These are phyloP conservation scores for Peribatodes rhomboidaria DNA, from an alignment of 2,888 invertebrate genomes.

Conservation along the genomic window DNA sequence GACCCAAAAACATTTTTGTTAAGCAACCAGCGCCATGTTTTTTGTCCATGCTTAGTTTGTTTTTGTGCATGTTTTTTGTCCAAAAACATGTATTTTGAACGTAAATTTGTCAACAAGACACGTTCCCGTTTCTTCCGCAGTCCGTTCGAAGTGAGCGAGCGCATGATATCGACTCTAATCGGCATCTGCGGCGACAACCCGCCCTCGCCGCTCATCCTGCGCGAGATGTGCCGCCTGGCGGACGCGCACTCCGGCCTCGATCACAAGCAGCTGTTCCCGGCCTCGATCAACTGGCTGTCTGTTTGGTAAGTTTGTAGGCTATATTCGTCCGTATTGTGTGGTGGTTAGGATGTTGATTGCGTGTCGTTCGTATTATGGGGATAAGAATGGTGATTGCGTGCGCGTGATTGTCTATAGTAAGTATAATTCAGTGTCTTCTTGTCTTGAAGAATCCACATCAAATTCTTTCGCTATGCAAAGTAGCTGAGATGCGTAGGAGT, in stretches of 20 bases:
- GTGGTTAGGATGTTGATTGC: not conserved
- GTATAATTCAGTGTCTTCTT: too few species aligned
- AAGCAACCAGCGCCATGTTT: too few species aligned
- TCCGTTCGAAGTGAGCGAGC: slow-evolving; percentile 66
- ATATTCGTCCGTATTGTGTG: not conserved
- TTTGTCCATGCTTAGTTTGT: too few species aligned
- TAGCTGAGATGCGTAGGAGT: too few species aligned
- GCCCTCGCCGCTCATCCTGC: slow-evolving; percentile 75
- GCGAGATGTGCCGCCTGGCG: slow-evolving; percentile 88
- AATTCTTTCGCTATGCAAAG: too few species aligned
- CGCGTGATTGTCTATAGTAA: too few species aligned
- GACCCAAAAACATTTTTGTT: too few species aligned
- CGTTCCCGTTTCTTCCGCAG: slow-evolving; percentile 21
- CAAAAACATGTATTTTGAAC: too few species aligned
- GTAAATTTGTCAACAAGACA: not conserved
- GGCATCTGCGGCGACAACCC: slow-evolving; percentile 74
- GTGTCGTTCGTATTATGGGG: too few species aligned
- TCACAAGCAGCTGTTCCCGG: slow-evolving; percentile 93
- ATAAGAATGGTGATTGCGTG: too few species aligned
- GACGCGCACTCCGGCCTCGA: slow-evolving; percentile 94
- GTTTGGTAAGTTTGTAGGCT: slow-evolving; percentile 81
- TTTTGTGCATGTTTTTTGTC: too few species aligned
- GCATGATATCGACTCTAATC: slow-evolving; percentile 75
- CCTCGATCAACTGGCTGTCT: slow-evolving; percentile 93
- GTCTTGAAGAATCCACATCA: not conserved